Percentiles rank a stretch among this genome's conserved stretches.
Conservation (phyloP, 2,888 invertebrate species). For the Hedya salicella region DNA sequence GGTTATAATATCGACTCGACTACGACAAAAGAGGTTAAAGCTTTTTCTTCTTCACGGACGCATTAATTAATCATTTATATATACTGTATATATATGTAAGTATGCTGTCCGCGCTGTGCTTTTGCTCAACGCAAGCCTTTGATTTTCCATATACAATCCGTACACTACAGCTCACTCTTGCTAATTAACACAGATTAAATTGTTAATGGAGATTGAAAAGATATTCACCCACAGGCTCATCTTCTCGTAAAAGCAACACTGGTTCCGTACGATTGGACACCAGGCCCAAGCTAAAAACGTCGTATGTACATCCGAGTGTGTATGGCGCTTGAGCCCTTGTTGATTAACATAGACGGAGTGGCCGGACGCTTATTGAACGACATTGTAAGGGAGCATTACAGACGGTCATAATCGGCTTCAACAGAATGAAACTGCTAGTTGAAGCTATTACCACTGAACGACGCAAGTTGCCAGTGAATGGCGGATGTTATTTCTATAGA, state of each 20-base stretch:
- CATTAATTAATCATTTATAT: no score
- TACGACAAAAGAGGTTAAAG: no score
- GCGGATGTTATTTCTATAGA: slow-evolving; percentile 5
- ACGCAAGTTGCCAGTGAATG: not conserved
- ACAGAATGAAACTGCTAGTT: slow-evolving; percentile 59
- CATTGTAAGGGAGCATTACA: slow-evolving; percentile 52
- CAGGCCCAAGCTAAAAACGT: slow-evolving; percentile 43
- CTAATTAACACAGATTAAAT: not conserved
- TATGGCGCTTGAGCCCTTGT: not conserved
- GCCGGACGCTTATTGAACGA: slow-evolving; percentile 51
- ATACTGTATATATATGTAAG: no score
- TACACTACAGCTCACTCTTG: no score
- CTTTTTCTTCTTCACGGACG: no score
- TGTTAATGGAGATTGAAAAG: not conserved
- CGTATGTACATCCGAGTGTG: not conserved
- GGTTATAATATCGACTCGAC: no score
- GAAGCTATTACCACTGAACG: slow-evolving; percentile 52
- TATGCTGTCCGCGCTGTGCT: no score
- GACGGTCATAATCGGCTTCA: slow-evolving; percentile 61
- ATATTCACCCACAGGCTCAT: not conserved
- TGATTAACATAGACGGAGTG: not conserved
- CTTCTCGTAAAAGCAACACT: slow-evolving; percentile 44
- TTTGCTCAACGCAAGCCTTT: no score
- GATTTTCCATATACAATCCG: no score
- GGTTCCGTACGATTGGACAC: slow-evolving; percentile 56